Conservation (phyloP, 2,888 invertebrate genomes). For the Ophraella communa region DNA sequence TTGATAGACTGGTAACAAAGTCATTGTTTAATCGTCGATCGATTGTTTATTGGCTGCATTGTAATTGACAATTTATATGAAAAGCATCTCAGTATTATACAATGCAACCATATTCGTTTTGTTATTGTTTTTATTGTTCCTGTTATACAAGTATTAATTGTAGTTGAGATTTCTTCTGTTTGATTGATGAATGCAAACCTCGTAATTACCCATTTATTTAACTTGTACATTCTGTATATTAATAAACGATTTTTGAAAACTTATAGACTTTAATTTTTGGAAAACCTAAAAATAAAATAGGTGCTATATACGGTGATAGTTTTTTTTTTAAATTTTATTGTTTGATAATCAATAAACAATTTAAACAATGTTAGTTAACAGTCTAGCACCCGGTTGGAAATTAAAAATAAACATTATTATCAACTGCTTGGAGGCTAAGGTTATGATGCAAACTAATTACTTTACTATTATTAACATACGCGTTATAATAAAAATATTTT, state of each 20-base stretch:
- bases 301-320: background rate
- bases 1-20: background rate
- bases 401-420: background rate
- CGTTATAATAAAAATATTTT: background rate
- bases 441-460: background rate
- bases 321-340: background rate
- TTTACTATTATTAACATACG: no score
- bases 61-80: conserved; percentile 16
- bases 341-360: background rate
- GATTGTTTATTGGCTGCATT: background rate
- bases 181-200: background rate
- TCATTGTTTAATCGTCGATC: background rate
- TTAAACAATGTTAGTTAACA: background rate
- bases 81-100: conserved; percentile 9
- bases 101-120: conserved; percentile 6
- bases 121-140: conserved; percentile 13
- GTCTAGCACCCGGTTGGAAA: background rate
- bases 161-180: background rate
- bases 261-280: background rate
- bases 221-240: no score
- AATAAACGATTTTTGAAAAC: no score
- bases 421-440: background rate
- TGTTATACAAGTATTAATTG: background rate
- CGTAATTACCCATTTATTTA: background rate
- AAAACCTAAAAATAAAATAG: background rate